A percentile compares a stretch with the other conserved stretches of the same genome.
Conservation (phyloP, 2,888 invertebrate genomes). For the Drosophila mulleri region DNA sequence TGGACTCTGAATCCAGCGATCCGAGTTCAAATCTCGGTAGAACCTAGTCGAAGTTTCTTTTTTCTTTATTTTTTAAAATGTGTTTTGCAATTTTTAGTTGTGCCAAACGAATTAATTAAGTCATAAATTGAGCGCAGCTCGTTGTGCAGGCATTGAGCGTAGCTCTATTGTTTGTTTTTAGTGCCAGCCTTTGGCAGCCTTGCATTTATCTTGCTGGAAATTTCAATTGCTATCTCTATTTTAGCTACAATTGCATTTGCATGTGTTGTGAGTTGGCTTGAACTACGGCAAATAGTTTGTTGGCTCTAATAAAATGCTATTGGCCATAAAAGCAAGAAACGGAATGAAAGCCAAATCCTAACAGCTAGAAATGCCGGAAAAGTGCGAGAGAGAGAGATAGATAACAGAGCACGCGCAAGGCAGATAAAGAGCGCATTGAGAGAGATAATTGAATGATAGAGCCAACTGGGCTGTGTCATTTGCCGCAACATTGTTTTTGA, state of each 20-base stretch:
- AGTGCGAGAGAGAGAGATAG: constrained; percentile 11
- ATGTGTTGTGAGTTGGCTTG: constrained; percentile 58
- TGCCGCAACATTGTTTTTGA: constrained; percentile 71
- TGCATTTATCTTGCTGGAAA: constrained; percentile 19
- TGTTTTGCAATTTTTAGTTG: neutral
- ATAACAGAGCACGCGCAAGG: neutral
- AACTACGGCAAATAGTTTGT: constrained; percentile 61
- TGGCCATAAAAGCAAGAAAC: constrained; percentile 63
- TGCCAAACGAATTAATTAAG: constrained; percentile 29
- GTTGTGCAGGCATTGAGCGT: constrained; percentile 1
- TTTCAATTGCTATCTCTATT: constrained; percentile 45
- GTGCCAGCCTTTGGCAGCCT: constrained; percentile 10
- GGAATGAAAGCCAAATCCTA: constrained; percentile 28
- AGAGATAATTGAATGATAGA: constrained; percentile 26
- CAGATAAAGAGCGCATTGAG: constrained; percentile 20
- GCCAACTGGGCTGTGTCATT: constrained; percentile 61
- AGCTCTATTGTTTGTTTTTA: neutral
- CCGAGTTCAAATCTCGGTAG: constrained; percentile 86
- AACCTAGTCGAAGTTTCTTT: constrained; percentile 70
- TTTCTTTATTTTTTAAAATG: constrained; percentile 1
- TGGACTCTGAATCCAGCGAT: constrained; percentile 85
- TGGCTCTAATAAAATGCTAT: constrained; percentile 68
- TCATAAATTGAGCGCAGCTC: constrained; percentile 23
- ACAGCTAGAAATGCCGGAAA: constrained; percentile 23
- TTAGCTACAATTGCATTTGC: constrained; percentile 59